These are phyloP conservation scores for Solea senegalensis DNA, from an alignment of 2,113 vertebrate genomes.

Conservation along the genomic window DNA sequence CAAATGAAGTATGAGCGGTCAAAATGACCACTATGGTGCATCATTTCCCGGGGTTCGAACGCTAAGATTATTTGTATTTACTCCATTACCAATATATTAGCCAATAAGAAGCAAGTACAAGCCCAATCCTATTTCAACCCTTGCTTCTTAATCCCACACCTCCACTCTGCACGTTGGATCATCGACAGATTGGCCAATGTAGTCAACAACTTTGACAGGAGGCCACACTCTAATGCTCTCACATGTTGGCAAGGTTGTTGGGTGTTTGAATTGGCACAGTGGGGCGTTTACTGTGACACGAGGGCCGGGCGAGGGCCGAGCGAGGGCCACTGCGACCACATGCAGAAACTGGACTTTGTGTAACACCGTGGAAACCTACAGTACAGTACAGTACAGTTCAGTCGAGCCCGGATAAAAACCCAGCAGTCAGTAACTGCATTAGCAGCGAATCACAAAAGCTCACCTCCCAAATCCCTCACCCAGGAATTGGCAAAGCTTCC, in stretches of 20 bases:
- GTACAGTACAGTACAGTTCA: constrained; percentile 10
- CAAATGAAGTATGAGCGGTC: too few species aligned
- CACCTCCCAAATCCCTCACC: constrained; percentile 55
- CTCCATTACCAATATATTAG: too few species aligned
- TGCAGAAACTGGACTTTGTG: constrained; percentile 10
- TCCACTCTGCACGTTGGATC: too few species aligned
- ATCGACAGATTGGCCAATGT: constrained; percentile 1
- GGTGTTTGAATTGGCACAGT: constrained; percentile 26
- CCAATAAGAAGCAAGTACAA: too few species aligned
- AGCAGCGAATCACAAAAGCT: constrained; percentile 50
- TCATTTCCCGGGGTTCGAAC: too few species aligned
- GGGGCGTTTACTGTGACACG: constrained; percentile 34
- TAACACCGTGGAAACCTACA: constrained; percentile 29
- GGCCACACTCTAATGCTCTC: constrained; percentile 33
- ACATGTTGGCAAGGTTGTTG: not conserved
- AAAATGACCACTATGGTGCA: too few species aligned
- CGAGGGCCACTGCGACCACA: not conserved
- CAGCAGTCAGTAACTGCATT: constrained; percentile 45
- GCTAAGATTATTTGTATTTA: too few species aligned
- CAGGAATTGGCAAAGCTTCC: constrained; percentile 59
- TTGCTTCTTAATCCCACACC: too few species aligned
- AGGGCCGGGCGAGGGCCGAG: constrained; percentile 6
- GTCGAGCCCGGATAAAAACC: constrained; percentile 30
- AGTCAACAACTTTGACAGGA: constrained; percentile 32
- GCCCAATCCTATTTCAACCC: too few species aligned